Base-by-base conservation (phyloP, 2,113 vertebrate genomes). In the Sclerurus mexicanus region DNA sequence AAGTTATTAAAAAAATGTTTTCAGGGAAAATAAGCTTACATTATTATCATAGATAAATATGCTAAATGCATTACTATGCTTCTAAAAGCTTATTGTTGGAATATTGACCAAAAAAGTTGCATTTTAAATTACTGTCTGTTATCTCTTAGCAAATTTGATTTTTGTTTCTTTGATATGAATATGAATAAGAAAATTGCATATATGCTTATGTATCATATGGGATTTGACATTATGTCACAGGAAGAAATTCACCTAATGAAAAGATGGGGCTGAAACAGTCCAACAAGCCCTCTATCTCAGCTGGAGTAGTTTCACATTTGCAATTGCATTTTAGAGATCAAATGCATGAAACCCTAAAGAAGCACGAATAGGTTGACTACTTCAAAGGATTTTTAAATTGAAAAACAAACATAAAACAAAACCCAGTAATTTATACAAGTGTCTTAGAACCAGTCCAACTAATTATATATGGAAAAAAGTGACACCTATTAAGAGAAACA, bases 301-400 rank as follows among this genome's bases (percentile, higher is more conserved):
- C 83, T 92, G 39, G 22, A 7, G 17, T 75, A 33, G 44, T 90
- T 93, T 81, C 62, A 67, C 18, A 40, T 82, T 94, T 85, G 31
- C 87, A 93, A 31, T 50, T 93, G 28, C 82, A 55, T 88, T 95
- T 94, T 77, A 82, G 71, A 96, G 69, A 90, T 96, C 90, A 97
- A 97, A 96, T 96, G 44, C 40, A 83, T 93, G 86, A 94, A 93
- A 89, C 19, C 10, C 46, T 89, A 49, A 87, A 97, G 84, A 76
- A 76, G 28, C 39, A 83, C 2, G 0, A 33, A 87, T 80, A 77
- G 55, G 40, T 49, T 92, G 85, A 89, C 56, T 72, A 80, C 82
- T 94, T 96, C 89, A 96, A 95, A 96, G 63, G 67, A 35, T 39
- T 93, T 91, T 95, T 56, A 91, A 97, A 96, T 83, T 93, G 69